These are phyloP conservation scores for Lepilemur ruficaudatus DNA, from an alignment of 2,797 vertebrate genomes.

Conservation along the genomic window DNA sequence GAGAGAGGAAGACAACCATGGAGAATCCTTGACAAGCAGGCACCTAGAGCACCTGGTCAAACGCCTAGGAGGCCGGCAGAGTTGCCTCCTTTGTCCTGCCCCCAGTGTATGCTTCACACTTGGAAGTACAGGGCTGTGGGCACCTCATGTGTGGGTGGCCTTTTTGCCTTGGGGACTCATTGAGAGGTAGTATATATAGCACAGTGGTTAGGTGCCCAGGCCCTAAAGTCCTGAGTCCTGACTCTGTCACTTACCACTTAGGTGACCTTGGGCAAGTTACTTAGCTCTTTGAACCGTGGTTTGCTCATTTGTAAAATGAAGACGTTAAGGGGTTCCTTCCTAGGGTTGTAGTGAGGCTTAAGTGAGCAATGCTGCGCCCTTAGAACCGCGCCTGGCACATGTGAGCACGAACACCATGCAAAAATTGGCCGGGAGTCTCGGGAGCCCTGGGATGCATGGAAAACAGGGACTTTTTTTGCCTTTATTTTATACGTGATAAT, in stretches of 20 bases:
- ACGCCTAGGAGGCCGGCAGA: neutral
- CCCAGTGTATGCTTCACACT: neutral
- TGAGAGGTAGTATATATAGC: neutral
- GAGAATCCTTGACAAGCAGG: neutral
- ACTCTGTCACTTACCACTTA: neutral
- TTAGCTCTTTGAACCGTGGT: neutral
- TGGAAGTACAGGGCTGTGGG: neutral
- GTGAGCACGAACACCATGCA: neutral
- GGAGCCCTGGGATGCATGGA: neutral
- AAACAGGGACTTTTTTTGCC: neutral
- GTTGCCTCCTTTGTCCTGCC: neutral
- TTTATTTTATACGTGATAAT: neutral
- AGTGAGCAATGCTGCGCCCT: neutral
- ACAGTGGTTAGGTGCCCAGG: neutral
- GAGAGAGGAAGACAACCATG: neutral
- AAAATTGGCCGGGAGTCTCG: neutral
- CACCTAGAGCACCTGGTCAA: neutral
- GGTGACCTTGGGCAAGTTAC: neutral
- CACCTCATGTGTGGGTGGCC: neutral
- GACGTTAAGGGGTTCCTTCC: neutral
- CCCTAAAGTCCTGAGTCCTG: neutral
- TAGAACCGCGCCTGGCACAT: neutral
- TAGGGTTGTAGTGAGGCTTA: neutral
- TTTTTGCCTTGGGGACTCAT: neutral
- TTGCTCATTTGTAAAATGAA: neutral